These are phyloP conservation scores for Lysiphlebus fabarum DNA, from an alignment of 1,140 invertebrate species.

Conservation along the genomic window DNA sequence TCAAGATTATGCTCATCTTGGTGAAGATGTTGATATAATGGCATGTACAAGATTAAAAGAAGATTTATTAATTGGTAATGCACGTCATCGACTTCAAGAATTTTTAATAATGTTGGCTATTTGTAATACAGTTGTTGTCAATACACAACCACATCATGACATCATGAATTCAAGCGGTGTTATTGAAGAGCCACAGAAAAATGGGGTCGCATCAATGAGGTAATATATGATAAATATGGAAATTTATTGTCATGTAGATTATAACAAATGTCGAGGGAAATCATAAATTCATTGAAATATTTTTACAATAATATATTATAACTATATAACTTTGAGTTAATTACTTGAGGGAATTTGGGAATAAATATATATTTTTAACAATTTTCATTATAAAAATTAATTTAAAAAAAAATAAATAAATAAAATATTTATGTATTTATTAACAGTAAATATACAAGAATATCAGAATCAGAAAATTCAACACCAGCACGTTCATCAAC, in stretches of 20 bases:
- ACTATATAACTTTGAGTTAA: no score
- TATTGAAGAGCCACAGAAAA: slow-evolving; percentile 55
- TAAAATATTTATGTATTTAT: slow-evolving; percentile 3
- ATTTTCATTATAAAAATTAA: no score
- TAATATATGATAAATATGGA: slow-evolving; percentile 17
- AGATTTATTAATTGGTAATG: slow-evolving; percentile 59
- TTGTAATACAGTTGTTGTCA: slow-evolving; percentile 96
- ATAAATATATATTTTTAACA: no score
- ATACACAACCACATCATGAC: slow-evolving; percentile 84
- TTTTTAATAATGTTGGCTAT: slow-evolving; percentile 89
- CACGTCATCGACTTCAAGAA: slow-evolving; percentile 69
- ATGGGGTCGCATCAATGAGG: slow-evolving; percentile 33
- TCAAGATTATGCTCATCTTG: slow-evolving; percentile 81
- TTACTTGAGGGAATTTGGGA: no score
- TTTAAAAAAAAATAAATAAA: slow-evolving; percentile 7
- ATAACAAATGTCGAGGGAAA: no score
- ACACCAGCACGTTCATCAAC: slow-evolving; percentile 56
- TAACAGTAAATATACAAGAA: slow-evolving; percentile 57
- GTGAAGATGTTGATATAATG: slow-evolving; percentile 61
- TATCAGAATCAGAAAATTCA: slow-evolving; percentile 69
- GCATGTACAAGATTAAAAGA: slow-evolving; percentile 67
- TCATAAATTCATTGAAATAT: no score
- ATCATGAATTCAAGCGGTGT: slow-evolving; percentile 79
- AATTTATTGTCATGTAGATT: no score
- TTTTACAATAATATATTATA: no score